A percentile compares a stretch with the other conserved stretches of the same genome.
These are phyloP conservation scores for Enteromius treurensis DNA, from an alignment of 2,797 vertebrate genomes.

Conservation along the genomic window DNA sequence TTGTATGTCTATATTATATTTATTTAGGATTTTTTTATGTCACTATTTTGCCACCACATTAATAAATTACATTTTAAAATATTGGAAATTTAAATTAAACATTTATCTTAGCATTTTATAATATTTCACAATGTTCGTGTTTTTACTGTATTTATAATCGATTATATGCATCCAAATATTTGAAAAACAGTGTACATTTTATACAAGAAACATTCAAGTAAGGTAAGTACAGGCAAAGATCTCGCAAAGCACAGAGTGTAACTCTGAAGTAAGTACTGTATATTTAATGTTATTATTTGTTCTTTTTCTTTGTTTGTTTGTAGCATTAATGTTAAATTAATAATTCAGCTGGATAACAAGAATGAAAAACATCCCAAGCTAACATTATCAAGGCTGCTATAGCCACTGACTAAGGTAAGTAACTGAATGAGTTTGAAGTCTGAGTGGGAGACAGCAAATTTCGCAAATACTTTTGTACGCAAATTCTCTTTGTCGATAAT, in stretches of 20 bases:
- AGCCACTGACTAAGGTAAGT: neutral
- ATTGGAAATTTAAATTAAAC: neutral
- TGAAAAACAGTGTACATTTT: neutral
- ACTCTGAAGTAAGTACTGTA: neutral
- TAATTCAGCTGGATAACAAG: neutral
- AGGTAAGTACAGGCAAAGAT: neutral
- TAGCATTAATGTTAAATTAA: neutral
- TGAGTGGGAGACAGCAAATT: neutral
- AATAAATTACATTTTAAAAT: neutral
- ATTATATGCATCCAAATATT: neutral
- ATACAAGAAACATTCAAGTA: neutral
- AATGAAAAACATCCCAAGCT: neutral
- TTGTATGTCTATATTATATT: too few species aligned
- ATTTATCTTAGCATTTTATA: neutral
- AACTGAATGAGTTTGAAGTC: neutral
- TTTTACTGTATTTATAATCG: neutral
- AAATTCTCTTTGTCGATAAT: too few species aligned
- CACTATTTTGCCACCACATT: neutral
- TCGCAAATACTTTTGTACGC: too few species aligned
- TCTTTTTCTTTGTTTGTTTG: neutral
- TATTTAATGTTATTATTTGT: constrained; percentile 12
- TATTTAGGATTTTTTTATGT: neutral
- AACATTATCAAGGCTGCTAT: constrained; percentile 5
- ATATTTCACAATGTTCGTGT: neutral
- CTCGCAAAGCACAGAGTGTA: neutral